These are phyloP conservation scores for Tetragnatha montana DNA, from an alignment of 2,888 invertebrate genomes.

Conservation along the genomic window DNA sequence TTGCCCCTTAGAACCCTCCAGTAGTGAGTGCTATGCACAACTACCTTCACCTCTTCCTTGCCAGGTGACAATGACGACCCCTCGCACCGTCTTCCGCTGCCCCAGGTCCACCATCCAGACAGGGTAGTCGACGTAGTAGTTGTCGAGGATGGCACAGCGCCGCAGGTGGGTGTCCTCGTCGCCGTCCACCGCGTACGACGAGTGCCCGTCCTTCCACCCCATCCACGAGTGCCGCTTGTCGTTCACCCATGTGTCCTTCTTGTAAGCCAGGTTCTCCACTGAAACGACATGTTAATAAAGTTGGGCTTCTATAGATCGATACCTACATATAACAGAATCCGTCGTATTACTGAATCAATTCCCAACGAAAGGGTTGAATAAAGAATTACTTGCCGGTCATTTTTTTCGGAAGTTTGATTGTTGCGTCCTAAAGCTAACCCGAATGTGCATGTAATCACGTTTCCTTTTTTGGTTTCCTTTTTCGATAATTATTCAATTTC, in stretches of 20 bases:
- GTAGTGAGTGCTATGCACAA: not conserved
- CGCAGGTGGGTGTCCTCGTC: conserved; percentile 75
- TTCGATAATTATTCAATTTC: too few species aligned
- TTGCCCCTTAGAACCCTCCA: too few species aligned
- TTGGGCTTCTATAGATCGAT: too few species aligned
- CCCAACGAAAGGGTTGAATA: not conserved
- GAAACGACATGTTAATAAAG: conserved; percentile 69
- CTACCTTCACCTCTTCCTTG: conserved; percentile 73
- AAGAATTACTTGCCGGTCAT: too few species aligned
- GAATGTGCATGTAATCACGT: too few species aligned
- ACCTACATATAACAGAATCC: too few species aligned
- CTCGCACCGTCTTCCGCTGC: conserved; percentile 76
- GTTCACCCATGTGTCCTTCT: conserved; percentile 78
- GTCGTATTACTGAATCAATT: not conserved
- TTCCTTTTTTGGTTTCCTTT: too few species aligned
- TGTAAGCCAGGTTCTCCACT: conserved; percentile 79
- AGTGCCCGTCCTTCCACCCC: conserved; percentile 76
- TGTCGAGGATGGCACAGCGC: conserved; percentile 78
- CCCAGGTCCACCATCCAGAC: conserved; percentile 79
- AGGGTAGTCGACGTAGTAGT: conserved; percentile 79
- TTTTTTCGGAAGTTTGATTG: not conserved
- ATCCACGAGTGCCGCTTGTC: conserved; percentile 78
- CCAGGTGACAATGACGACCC: conserved; percentile 78
- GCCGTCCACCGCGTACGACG: conserved; percentile 78
- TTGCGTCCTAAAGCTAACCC: not conserved